Base-by-base conservation (phyloP, 2,797 vertebrate genomes). In the Distichodus sexfasciatus region DNA sequence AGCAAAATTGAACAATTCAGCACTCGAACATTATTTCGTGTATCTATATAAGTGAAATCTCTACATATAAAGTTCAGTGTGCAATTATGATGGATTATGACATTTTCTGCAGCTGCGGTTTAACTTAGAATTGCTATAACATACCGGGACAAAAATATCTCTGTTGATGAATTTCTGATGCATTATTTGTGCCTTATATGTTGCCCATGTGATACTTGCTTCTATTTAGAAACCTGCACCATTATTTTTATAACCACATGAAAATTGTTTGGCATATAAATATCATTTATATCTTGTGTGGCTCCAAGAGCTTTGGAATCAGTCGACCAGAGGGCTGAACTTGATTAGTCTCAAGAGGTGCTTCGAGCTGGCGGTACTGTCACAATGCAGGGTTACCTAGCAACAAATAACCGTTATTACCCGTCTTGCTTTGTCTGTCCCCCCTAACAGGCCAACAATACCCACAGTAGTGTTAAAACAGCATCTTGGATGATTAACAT, bases 341-440 rank as follows among this genome's bases (percentile, higher is more conserved):
- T 53, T 78, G 75, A 85, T 79, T 84, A 79, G 66, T 76, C 73
- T 82, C 50, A 71, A 83, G 75, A 74, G 77, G 50, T 69, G 60
- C 44, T 55, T 74, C 75, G 62, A 66, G 31, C 46, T 75, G 73
- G 67, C 41, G 68, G 44, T 60, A 73, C 41, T 26, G 63, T 53
- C 55, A 75, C 51, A 65, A 66, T 63, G 71, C 75, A 50, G 53
- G 57, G 86, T 86, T 77, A 81, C 84, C 75, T 83, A 81, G 83
- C 83, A 87, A 88, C 83, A 75, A 62, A 75, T 75, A 75, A 77
- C 72, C 51, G 40, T 63, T 31, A 74, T 75, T 58, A 59, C 60
- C 76, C 75, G 71, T 66, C 78, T 44, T 69, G 64, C 12, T 23
- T 44, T 59, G 68, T 14, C 46, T 35, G 4, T 46, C 59, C 46